Conservation (phyloP, 2,797 vertebrate species). For the Myoxocephalus aenaeus region DNA sequence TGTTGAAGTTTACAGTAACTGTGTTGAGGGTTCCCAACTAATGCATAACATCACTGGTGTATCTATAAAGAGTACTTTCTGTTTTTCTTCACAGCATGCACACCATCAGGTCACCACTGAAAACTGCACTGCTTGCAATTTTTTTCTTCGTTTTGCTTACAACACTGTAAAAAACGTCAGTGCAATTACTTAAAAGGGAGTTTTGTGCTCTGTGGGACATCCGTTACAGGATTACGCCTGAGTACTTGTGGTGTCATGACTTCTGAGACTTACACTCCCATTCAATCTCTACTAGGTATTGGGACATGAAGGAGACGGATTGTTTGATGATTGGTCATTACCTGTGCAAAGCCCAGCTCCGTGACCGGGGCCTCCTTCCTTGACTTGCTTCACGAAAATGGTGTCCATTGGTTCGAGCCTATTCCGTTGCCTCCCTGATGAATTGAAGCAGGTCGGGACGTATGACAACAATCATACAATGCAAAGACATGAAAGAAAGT, state of each 20-base stretch:
- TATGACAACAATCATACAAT: not conserved
- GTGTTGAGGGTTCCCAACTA: not conserved
- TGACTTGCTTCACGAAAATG: constrained; percentile 99
- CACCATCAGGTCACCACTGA: constrained; percentile 1
- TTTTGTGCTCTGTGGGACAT: not conserved
- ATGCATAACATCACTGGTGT: not conserved
- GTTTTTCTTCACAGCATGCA: constrained; percentile 16
- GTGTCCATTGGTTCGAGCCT: constrained; percentile 98
- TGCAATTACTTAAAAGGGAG: not conserved
- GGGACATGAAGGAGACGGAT: constrained; percentile 6
- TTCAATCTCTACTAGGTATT: not conserved
- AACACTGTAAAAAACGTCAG: constrained; percentile 13
- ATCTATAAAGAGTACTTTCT: not conserved
- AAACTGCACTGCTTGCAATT: constrained; percentile 31
- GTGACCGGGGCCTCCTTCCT: constrained; percentile 94
- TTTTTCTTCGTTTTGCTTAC: constrained; percentile 5
- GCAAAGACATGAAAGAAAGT: not conserved
- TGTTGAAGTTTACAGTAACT: constrained; percentile 12
- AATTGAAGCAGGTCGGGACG: constrained; percentile 23
- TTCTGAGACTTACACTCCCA: not conserved
- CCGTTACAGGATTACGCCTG: constrained; percentile 1
- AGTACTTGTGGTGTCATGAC: not conserved
- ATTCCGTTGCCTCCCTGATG: constrained; percentile 90
- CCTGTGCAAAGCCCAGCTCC: constrained; percentile 97
- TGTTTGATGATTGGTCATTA: constrained; percentile 59